phyloP scores from a whole-genome alignment of 2,888 invertebrate genomes.

The Ptychoptera albimana region DNA sequence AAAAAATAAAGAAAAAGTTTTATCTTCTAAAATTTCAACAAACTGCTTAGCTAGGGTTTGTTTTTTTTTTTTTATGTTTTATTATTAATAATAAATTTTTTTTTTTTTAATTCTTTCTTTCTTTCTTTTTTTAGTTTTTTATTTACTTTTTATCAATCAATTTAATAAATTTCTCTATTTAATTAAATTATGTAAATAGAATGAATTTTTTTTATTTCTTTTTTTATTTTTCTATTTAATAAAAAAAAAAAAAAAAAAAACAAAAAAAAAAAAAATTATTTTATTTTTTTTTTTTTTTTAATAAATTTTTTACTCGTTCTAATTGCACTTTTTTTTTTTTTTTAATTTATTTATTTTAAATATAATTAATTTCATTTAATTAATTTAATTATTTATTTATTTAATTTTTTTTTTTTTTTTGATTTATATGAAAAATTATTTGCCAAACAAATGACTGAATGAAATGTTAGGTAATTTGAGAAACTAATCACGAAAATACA shows the following conservation, averaged over 20 bases:
- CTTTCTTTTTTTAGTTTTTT: slow-evolving; percentile 16
- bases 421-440: slow-evolving; percentile 3
- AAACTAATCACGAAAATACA: no score
- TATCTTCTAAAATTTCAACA: neutral
- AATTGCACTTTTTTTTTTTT: slow-evolving; percentile 40
- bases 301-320: slow-evolving; percentile 34
- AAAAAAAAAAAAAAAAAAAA: no score
- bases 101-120: slow-evolving; percentile 22
- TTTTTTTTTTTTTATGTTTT: slow-evolving; percentile 19
- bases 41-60: slow-evolving; percentile 4
- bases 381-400: slow-evolving; percentile 9
- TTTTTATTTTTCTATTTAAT: slow-evolving; percentile 13
- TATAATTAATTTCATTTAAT: slow-evolving; percentile 13
- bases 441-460: no score
- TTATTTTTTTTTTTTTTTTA: slow-evolving; percentile 21
- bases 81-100: slow-evolving; percentile 34
- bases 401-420: slow-evolving; percentile 10
- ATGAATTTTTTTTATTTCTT: slow-evolving; percentile 22
- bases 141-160: slow-evolving; percentile 6
- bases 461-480: no score
- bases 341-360: slow-evolving; percentile 14
- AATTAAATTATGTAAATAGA: slow-evolving; percentile 40
- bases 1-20: no score
- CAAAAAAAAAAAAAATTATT: slow-evolving; percentile 12
- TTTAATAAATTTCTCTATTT: slow-evolving; percentile 21